These are phyloP conservation scores for Halcyon malimbica DNA, from an alignment of 2,113 vertebrate species.

Conservation along the genomic window DNA sequence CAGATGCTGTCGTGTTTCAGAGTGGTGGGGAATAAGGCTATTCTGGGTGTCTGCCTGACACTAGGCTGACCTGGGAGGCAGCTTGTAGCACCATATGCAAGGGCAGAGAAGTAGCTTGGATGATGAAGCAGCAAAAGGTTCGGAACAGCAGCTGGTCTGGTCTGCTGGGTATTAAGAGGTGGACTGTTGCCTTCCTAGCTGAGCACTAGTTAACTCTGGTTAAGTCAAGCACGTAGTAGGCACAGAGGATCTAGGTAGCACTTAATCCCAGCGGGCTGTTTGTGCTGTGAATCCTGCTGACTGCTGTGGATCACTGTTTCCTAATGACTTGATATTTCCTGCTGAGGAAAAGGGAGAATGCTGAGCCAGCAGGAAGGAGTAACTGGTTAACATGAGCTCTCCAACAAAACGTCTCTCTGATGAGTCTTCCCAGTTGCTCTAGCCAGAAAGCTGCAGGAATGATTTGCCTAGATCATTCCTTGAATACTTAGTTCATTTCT, in stretches of 20 bases:
- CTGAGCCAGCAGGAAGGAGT: background rate
- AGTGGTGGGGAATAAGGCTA: background rate
- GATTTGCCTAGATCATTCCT: background rate
- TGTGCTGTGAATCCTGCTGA: background rate
- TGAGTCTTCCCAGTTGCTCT: background rate
- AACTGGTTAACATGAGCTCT: background rate
- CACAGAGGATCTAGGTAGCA: background rate
- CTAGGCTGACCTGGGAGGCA: background rate
- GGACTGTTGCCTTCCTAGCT: background rate
- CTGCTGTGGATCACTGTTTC: background rate
- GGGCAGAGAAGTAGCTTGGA: background rate
- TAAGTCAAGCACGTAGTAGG: background rate
- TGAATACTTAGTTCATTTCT: background rate
- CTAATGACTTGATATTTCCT: background rate
- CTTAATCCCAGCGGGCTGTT: background rate
- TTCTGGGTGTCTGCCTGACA: background rate
- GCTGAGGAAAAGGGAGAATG: background rate
- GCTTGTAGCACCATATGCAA: background rate
- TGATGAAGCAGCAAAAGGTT: background rate
- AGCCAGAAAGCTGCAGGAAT: background rate
- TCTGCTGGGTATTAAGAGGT: background rate
- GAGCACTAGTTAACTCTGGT: background rate
- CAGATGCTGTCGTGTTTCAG: background rate
- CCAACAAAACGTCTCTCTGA: background rate
- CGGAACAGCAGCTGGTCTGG: background rate